Evolutionary conservation across 2,888 invertebrate genomes (phyloP).

Genomic region (Drosophila planitibia): DNA sequence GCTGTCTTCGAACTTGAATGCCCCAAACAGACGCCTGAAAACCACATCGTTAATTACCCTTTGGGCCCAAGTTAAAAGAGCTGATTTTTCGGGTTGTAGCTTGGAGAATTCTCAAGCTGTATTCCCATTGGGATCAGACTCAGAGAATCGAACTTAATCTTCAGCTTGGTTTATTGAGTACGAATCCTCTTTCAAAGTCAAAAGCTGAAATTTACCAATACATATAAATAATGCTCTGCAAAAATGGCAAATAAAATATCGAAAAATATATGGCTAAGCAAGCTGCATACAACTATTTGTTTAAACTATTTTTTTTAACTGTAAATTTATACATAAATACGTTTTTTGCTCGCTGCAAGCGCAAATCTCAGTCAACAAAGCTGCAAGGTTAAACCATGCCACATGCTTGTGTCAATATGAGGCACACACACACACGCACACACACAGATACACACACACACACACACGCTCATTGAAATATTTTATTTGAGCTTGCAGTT

Average conservation of each 20-base stretch:
- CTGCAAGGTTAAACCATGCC: constrained; percentile 24
- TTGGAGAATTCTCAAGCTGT: background rate
- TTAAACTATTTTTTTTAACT: background rate
- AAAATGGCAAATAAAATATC: background rate
- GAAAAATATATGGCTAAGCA: background rate
- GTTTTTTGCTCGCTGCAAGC: constrained; percentile 28
- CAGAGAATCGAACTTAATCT: background rate
- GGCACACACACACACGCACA: constrained; percentile 17
- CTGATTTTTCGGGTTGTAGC: background rate
- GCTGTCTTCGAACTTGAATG: background rate
- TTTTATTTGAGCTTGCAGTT: constrained; percentile 54
- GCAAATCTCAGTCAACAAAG: constrained; percentile 42
- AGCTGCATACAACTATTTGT: background rate
- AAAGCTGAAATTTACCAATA: background rate
- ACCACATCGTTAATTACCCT: background rate
- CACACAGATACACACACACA: background rate
- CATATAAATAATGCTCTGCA: background rate
- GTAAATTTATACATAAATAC: background rate
- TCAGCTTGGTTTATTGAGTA: background rate
- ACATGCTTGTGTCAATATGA: constrained; percentile 58
- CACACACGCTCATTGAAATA: constrained; percentile 32
- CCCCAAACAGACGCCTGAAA: background rate
- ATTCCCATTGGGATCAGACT: background rate
- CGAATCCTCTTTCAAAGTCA: background rate
- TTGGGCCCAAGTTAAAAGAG: background rate